A percentile compares a stretch with the other conserved stretches of the same genome.
These are phyloP conservation scores for Parazoanthus swiftii DNA, from an alignment of 92 coral and sea anemone species.

Conservation along the genomic window DNA sequence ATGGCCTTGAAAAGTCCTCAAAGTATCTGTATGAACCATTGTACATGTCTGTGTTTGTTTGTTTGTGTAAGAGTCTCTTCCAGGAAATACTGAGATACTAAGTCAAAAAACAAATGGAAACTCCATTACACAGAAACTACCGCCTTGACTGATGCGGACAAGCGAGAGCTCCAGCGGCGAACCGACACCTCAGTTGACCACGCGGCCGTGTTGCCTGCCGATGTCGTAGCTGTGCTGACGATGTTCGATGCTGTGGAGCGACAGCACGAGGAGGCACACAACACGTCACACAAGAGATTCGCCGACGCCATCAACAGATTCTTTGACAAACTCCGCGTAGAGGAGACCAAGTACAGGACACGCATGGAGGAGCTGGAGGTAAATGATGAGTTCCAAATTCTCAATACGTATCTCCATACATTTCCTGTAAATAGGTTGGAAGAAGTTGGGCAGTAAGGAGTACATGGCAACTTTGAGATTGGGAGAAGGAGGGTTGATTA, in stretches of 20 bases:
- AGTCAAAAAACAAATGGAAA: not conserved
- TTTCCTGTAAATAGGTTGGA: no score
- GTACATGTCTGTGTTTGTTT: not conserved
- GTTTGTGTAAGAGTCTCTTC: not conserved
- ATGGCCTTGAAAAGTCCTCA: no score
- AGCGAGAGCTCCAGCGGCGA: slow-evolving; percentile 95
- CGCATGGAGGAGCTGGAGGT: slow-evolving; percentile 99
- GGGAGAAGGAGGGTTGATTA: no score
- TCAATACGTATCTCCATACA: not conserved
- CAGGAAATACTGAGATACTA: not conserved
- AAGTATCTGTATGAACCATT: no score
- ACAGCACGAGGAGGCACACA: slow-evolving; percentile 75
- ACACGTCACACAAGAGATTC: slow-evolving; percentile 82
- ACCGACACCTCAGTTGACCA: slow-evolving; percentile 91
- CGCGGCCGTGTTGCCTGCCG: slow-evolving; percentile 90
- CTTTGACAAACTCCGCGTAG: slow-evolving; percentile 92
- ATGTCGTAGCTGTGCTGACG: slow-evolving; percentile 87
- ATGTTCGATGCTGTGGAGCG: slow-evolving; percentile 80
- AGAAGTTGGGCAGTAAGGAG: no score
- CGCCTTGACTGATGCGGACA: slow-evolving; percentile 89
- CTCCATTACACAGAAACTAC: slow-evolving; percentile 65
- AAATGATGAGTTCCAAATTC: not conserved
- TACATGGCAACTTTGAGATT: no score
- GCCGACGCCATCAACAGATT: slow-evolving; percentile 88
- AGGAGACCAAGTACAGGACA: slow-evolving; percentile 87